phyloP scores from a whole-genome alignment of 2,797 vertebrate genomes.

The Gymnocypris eckloni region DNA sequence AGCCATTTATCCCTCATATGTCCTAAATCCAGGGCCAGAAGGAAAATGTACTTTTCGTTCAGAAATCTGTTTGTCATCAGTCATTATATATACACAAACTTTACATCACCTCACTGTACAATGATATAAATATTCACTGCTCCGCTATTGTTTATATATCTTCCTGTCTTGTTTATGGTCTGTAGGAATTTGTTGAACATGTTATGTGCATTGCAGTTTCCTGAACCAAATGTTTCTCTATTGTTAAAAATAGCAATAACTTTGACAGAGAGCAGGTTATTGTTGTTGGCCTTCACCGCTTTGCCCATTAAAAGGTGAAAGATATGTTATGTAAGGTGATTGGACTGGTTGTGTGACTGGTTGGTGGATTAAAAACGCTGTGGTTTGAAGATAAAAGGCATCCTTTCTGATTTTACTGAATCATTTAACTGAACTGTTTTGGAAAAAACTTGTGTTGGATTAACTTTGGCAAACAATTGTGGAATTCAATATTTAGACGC shows the following conservation, averaged over 20 bases:
- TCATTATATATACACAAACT: background rate
- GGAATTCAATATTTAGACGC: background rate
- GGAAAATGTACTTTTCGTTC: background rate
- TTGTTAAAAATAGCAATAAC: background rate
- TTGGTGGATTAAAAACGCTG: background rate
- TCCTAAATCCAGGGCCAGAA: background rate
- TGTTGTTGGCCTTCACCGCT: background rate
- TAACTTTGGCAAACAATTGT: background rate
- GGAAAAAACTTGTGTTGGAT: background rate
- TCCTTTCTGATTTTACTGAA: background rate
- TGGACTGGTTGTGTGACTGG: background rate
- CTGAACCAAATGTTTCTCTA: background rate
- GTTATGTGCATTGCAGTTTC: background rate
- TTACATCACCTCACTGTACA: constrained; percentile 11
- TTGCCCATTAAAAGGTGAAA: background rate
- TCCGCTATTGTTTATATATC: background rate
- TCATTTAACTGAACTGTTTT: background rate
- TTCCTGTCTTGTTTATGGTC: background rate
- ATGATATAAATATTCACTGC: background rate
- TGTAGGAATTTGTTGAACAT: background rate
- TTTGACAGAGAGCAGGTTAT: background rate
- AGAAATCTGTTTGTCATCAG: constrained; percentile 5
- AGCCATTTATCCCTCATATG: too few species aligned
- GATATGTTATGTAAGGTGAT: background rate
- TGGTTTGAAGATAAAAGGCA: background rate